These are phyloP conservation scores for Albula glossodonta DNA, from an alignment of 2,113 vertebrate species.

Conservation along the genomic window DNA sequence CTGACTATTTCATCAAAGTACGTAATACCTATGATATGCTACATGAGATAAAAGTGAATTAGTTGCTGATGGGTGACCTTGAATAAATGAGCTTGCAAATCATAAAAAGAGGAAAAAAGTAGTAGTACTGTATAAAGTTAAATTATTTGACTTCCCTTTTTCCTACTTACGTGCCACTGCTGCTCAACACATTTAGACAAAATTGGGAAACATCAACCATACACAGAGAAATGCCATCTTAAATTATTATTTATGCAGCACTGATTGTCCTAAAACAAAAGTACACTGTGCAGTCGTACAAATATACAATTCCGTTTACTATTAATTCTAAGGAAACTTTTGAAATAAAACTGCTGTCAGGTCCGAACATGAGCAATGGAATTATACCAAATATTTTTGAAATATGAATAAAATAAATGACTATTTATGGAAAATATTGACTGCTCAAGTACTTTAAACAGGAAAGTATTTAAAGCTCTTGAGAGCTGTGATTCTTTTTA, in stretches of 20 bases:
- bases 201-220: not conserved
- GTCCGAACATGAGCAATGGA: not conserved
- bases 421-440: conserved; percentile 33
- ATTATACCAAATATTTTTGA: not conserved
- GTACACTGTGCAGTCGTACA: too few relatives aligned
- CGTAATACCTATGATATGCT: not conserved
- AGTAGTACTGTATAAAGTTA: not conserved
- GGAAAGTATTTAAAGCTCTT: conserved; percentile 40
- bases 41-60: not conserved
- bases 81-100: not conserved
- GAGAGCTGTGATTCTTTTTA: conserved; percentile 51
- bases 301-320: too few relatives aligned
- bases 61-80: not conserved
- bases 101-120: not conserved
- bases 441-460: conserved; percentile 51
- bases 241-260: not conserved
- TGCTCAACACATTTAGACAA: not conserved
- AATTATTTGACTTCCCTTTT: not conserved
- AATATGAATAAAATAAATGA: conserved; percentile 12
- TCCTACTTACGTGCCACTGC: not conserved
- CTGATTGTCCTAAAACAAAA: not conserved
- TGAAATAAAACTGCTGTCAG: not conserved
- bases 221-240: not conserved
- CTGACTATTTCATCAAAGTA: too few relatives aligned
- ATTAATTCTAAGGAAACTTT: not conserved